Evolutionary conservation across 1,140 invertebrate genomes (phyloP), one percentile per base, ranked within the genome.

Genomic region (Heliothis virescens): DNA sequence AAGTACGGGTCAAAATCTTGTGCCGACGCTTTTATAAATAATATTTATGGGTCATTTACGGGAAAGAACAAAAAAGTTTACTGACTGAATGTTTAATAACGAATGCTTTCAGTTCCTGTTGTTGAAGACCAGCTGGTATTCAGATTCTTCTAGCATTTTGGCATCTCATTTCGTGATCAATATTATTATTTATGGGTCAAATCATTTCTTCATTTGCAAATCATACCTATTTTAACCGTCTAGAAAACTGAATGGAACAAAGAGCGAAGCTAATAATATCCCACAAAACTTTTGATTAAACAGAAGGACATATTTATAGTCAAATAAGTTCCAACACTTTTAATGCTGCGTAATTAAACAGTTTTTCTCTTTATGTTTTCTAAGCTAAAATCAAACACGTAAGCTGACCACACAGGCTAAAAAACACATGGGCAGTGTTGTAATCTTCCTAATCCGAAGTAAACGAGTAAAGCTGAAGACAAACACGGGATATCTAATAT

Each of bases 1-100:
- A 41, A 65, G 48, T 63, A 29, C 60, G 74, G 74, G 74, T 76
- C 74, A 76, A 65, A 76, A 76, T 59, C 72, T 75, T 80, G 73
- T 63, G 13, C 60, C 71, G 67, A 52, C 67, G 67, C 60, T 63
- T 65, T 76, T 76, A 76, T 65, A 65, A 76, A 63, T 62, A 63
- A 52, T 34, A 76, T 76, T 76, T 76, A 76, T 76, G 57, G 72
- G 57, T 62, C 41, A 18, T 62, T 75, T 62, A 18, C 41, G 57
- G 55, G 55, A 62, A 57, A 52, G 57, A 48, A 60, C 34, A 73
- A 75, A 41, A 75, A 75, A 57, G 34, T 60, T 47, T 55, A 52
- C 12, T 62, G 26, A n/a, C 26, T 55, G 13, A 29, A 48, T 29
- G 10, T 18, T n/a, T 13, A 69, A 52, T 18, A 65, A 16, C 34